Evolutionary conservation across 2,113 vertebrate genomes (phyloP).

Genomic region (Pipra filicauda): DNA sequence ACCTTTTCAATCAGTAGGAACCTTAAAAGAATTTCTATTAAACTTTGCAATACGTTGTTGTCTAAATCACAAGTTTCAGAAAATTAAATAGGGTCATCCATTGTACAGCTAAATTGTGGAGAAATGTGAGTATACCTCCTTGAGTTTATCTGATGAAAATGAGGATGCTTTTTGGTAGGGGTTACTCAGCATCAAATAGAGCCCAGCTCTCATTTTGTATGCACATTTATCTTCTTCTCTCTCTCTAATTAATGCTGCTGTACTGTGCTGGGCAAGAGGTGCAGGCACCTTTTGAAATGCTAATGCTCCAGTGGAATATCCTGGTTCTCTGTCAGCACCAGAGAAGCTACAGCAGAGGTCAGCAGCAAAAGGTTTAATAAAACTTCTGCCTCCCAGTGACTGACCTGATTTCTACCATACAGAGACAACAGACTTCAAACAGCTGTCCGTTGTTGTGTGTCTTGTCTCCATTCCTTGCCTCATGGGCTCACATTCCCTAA

Average conservation of each 20-base stretch:
- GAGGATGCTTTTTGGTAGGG: not conserved
- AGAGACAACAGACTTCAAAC: not conserved
- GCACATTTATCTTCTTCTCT: constrained; percentile 12
- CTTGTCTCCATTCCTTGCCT: not conserved
- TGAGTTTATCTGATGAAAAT: not conserved
- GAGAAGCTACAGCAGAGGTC: constrained; percentile 1
- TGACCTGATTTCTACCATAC: not conserved
- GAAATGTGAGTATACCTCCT: not conserved
- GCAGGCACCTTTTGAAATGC: constrained; percentile 46
- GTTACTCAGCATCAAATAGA: not conserved
- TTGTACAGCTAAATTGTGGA: not conserved
- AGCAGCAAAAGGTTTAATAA: not conserved
- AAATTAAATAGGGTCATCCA: not conserved
- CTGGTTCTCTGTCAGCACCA: not conserved
- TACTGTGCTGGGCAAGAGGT: not conserved
- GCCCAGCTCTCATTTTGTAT: not conserved
- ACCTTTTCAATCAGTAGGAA: not conserved
- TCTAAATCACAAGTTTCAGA: not conserved
- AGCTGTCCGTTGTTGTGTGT: not conserved
- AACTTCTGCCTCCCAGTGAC: not conserved
- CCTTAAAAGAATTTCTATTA: not conserved
- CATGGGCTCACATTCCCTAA: not conserved
- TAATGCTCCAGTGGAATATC: not conserved
- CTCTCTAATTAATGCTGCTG: constrained; percentile 28
- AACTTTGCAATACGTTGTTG: not conserved